Evolutionary conservation across 2,888 invertebrate species (phyloP), one percentile per base, ranked within the genome.

Genomic region (Andrena trimmerana): DNA sequence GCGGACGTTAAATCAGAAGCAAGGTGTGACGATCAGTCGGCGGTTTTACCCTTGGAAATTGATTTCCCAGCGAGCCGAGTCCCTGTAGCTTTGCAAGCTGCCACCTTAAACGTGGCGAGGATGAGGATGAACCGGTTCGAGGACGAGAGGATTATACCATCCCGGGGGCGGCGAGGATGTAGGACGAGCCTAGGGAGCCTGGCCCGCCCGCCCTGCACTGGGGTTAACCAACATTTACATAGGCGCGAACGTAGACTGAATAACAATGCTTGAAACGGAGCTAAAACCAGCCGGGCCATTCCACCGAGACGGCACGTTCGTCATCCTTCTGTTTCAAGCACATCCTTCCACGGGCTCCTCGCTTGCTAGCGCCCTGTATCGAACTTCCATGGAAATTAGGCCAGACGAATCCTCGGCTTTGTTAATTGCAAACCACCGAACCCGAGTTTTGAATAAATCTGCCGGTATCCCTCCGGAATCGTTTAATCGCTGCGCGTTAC

Each of bases 221-320:
- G 85, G 90, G 88, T 90, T 91, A 89, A 88, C 91, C 91, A 89
- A 90, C 90, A 92, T 92, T 91, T 91, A 91, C 90, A 92, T 90
- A 90, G 89, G 88, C 89, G 84, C 85, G 82, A 83, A 89, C 89
- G 88, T 89, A 81, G 86, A 81, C 89, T 89, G 92, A 92, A 92
- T 92, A 91, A 91, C 88, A 92, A 92, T 91, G 88, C 85, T 85
- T 78, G 88, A 88, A 92, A 90, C 86, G 81, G 89, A 88, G 85
- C 86, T 78, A 83, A 83, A 83, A 81, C 82, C 84, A 80, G 74
- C 73, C 50, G 67, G 72, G 62, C 72, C 69, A 20, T 62, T 76
- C 82, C 88, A 68, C 70, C 59, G 78, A 63, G 81, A 83, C 81
- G 78, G 50, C 78, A 84, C 85, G 71, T 77, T 78, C 81, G 69